Base-by-base conservation (phyloP, 2,888 invertebrate genomes). In the Drosophila niveifrons region DNA sequence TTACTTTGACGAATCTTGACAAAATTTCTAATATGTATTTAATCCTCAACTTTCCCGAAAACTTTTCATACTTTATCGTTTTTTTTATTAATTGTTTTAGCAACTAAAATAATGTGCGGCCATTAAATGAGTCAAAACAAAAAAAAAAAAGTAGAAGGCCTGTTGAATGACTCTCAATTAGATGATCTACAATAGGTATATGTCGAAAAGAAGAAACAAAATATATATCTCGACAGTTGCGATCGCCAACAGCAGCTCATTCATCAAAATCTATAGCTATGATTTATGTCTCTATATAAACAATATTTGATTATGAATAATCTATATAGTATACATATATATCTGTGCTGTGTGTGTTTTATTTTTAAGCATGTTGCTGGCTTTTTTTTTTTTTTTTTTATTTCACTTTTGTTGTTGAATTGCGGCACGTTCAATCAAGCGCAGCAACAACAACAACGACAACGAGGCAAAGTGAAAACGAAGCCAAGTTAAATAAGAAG, bases 401-500 rank as follows among this genome's bases (percentile, higher is more conserved):
- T 23, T 23, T 23, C 4, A 23, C 6, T 34, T 11, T 34, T 11
- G 34, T 34, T 34, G 74, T 82, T 76, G 46, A 63, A 72, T 70
- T 74, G 73, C 66, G 58, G 70, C 87, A 81, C 75, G 82, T 83
- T 78, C 65, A 62, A 72, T 47, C 31, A 51, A 36, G 15, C 15
- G 13, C 72, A 52, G 50, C 67, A 61, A 48, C 79, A 18, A 4
- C 31, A 31, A 2, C 11, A 61, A 68, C 62, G 50, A 44, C 9
- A 48, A 61, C 66, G 63, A 50, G 68, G 36, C 66, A 87, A 82
- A 83, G 87, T 87, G 85, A 83, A 87, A 83, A 84, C 85, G 78
- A 84, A 74, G 74, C 67, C 68, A 72, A 71, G 83, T 83, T 87
- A 82, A 83, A 87, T 83, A 83, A 83, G 88, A 87, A 87, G 82